phyloP scores from a whole-genome alignment of 1,140 invertebrate genomes.

The Pygmarrhopalites habei region DNA sequence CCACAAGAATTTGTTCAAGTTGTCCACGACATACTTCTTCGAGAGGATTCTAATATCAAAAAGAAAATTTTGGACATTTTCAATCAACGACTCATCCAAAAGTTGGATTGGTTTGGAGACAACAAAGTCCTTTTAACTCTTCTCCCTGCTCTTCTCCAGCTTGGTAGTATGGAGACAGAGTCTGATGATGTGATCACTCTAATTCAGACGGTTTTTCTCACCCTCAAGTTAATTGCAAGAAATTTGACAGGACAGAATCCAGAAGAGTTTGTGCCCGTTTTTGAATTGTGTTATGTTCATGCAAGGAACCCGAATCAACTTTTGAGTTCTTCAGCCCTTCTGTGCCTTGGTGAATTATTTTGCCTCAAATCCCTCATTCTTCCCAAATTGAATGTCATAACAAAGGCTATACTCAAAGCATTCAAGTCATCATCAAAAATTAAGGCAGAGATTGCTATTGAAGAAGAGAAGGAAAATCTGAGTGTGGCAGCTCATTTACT shows the following conservation, averaged over 20 bases:
- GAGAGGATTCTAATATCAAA: constrained; percentile 25
- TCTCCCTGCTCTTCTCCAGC: constrained; percentile 53
- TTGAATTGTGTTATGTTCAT: constrained; percentile 19
- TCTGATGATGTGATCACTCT: constrained; percentile 53
- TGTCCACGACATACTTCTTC: constrained; percentile 15
- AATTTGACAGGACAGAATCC: constrained; percentile 57
- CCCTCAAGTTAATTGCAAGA: constrained; percentile 69
- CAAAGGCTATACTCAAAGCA: constrained; percentile 23
- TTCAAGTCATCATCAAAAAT: constrained; percentile 31
- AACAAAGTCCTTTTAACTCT: constrained; percentile 50
- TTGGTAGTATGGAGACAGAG: constrained; percentile 36
- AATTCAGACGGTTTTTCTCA: constrained; percentile 71
- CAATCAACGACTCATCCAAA: constrained; percentile 27
- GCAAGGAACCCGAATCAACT: constrained; percentile 22
- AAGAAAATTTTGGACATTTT: constrained; percentile 33
- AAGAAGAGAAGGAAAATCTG: background rate
- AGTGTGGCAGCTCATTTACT: constrained; percentile 21
- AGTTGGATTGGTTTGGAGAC: constrained; percentile 37
- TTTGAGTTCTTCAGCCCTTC: constrained; percentile 27
- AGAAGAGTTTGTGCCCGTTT: constrained; percentile 49
- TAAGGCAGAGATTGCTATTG: background rate
- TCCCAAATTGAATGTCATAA: constrained; percentile 31
- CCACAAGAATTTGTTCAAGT: constrained; percentile 27
- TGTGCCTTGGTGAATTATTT: constrained; percentile 36
- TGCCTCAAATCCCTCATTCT: constrained; percentile 33